These are phyloP conservation scores for Muscicapa striata DNA, from an alignment of 2,797 vertebrate genomes.

Conservation along the genomic window DNA sequence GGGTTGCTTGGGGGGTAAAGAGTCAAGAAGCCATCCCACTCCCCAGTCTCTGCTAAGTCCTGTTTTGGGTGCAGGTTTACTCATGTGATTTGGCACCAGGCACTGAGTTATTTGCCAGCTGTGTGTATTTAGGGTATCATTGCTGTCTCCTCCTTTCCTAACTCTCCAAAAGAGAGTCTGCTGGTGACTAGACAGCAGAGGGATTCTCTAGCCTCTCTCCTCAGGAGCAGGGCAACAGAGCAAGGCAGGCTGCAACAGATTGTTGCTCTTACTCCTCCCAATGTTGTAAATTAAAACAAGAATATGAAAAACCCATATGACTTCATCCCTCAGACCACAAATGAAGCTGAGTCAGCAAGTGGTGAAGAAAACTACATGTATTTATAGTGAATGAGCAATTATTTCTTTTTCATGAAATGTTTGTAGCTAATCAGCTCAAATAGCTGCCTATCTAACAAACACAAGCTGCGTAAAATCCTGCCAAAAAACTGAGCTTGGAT, in stretches of 20 bases:
- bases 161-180: neutral
- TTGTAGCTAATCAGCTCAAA: constrained; percentile 52
- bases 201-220: neutral
- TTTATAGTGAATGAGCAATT: constrained; percentile 45
- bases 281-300: constrained; percentile 5
- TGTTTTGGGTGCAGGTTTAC: neutral
- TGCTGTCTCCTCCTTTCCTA: neutral
- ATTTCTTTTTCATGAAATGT: constrained; percentile 54
- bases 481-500: constrained; percentile 6
- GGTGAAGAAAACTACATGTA: constrained; percentile 50
- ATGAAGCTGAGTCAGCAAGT: constrained; percentile 59
- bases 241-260: neutral
- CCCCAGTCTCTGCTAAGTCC: neutral
- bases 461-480: constrained; percentile 10
- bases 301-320: constrained; percentile 19
- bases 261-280: neutral
- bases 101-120: neutral
- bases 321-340: constrained; percentile 56
- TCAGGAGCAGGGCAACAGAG: neutral
- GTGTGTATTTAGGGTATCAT: neutral
- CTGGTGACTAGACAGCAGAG: neutral
- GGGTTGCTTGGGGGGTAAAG: neutral
- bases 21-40: neutral
- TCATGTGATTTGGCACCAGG: neutral
- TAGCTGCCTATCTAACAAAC: constrained; percentile 49